Base-by-base conservation (phyloP, 2,888 invertebrate species). In the Watsonalla cultraria region DNA sequence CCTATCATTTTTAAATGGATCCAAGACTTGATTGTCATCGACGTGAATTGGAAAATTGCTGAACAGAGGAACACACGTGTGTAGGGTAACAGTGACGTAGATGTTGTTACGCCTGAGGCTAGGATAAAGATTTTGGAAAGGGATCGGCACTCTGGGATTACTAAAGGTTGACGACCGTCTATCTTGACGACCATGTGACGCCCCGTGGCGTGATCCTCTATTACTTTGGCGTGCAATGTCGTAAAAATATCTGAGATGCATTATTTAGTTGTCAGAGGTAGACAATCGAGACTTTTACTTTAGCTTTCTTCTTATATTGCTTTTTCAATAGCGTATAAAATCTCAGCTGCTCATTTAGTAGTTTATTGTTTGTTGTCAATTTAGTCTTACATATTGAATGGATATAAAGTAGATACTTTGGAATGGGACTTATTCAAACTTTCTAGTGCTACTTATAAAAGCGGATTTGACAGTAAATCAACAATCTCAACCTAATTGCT, bases 131-230 rank as follows among this genome's bases (percentile, higher is more conserved):
- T 62, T 61, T 54, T 55, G 54, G 58, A 57, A 57, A 48, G 58
- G 53, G 65, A 69, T 68, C 68, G 65, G 67, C 66, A 58, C 55
- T 64, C 69, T 51, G 70, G 70, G 71, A 68, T 66, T 58, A 59
- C 64, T 66, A 49, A 58, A 63, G 75, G 73, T 70, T 72, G 73
- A 69, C 70, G 73, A 69, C 72, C 70, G 72, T 54, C 62, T 61
- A 69, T 71, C 71, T 73, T 67, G 69, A 66, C 61, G 68, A 66
- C 70, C 64, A 60, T 50, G 54, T 57, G 60, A 57, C 53, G 58
- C 57, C 61, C 58, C 55, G 54, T 47, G 55, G 51, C 49, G 59
- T 48, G 54, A 54, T 54, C 58, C 54, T 54, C 53, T 48, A 35
- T 11, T 47, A n/a, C 33, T 35, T 48, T 35, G 35, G 35, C 13